Evolutionary conservation across 2,888 invertebrate genomes (phyloP), one percentile per base, ranked within the genome.

Genomic region (Chirona hameri): DNA sequence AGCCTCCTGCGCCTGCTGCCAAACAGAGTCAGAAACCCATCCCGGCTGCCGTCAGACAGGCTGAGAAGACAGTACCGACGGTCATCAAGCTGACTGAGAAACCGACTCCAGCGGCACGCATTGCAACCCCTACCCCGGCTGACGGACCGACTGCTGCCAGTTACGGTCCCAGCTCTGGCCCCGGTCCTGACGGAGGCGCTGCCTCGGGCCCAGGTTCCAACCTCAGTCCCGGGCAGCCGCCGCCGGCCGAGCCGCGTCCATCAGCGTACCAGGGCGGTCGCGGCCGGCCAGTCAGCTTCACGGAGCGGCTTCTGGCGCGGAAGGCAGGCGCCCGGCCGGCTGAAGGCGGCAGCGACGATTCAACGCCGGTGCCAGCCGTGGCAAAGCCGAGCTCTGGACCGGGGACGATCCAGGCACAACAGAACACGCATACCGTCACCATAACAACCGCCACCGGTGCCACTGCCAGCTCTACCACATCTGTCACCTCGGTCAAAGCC

Each of bases 311-410:
- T 31, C 57, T 79, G 82, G 82, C 76, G 60, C 60, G 76, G 81
- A 52, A 81, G 80, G 65, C 48, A 81, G 81, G 57, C 39, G 57
- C 29, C 55, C 80, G 79, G 55, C 57, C 82, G 80, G 27, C 57
- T 27, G 82, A 84, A 81, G 82, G 39, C 39, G 39, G 39, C 39
- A 39, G 39, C 39, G 7, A 39, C 39, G 39, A 39, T 39, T 39
- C 39, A 39, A 7, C 39, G 7, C 39, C 39, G 39, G 2, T 39
- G 39, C 2, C 39, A 39, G 39, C 39, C 4, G 39, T 39, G 39
- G n/a, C n/a, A n/a, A n/a, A n/a, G n/a, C n/a, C n/a, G n/a, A 39
- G 7, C 4, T 39, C 39, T 39, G 39, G 82, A 12, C 84, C 84
- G 86, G 82, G 2, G 52, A 52, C 18, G 12, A 12, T 52, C 52